Conservation (phyloP, 2,797 vertebrate genomes). For the Artibeus lituratus region DNA sequence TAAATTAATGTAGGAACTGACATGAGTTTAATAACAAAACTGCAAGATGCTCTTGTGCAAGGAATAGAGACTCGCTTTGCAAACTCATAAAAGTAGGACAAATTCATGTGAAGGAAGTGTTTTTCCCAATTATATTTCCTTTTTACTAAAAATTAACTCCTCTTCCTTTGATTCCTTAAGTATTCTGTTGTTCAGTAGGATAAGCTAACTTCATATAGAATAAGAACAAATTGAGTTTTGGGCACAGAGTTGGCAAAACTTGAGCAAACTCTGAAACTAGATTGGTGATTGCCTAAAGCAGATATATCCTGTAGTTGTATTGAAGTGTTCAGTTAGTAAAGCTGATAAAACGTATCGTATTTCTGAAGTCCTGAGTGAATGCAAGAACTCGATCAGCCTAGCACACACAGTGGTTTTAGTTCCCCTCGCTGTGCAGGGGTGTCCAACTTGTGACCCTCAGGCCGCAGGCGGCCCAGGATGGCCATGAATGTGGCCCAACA, state of each 20-base stretch:
- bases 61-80: neutral
- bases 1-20: neutral
- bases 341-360: neutral
- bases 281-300: neutral
- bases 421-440: neutral
- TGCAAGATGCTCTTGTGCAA: neutral
- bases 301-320: neutral
- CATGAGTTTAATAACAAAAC: neutral
- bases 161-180: neutral
- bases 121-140: neutral
- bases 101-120: neutral
- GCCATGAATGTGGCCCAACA: too few relatives aligned
- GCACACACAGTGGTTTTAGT: neutral
- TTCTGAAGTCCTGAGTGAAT: constrained; percentile 7
- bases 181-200: constrained; percentile 4
- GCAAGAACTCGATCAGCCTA: constrained; percentile 2
- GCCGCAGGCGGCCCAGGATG: too few relatives aligned
- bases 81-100: neutral
- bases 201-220: neutral
- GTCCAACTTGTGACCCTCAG: too few relatives aligned
- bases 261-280: neutral
- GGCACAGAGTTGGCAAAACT: neutral
- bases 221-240: constrained; percentile 23
- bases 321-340: neutral
- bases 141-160: neutral